Base-by-base conservation (phyloP, 2,113 vertebrate species). In the Pollachius pollachius region DNA sequence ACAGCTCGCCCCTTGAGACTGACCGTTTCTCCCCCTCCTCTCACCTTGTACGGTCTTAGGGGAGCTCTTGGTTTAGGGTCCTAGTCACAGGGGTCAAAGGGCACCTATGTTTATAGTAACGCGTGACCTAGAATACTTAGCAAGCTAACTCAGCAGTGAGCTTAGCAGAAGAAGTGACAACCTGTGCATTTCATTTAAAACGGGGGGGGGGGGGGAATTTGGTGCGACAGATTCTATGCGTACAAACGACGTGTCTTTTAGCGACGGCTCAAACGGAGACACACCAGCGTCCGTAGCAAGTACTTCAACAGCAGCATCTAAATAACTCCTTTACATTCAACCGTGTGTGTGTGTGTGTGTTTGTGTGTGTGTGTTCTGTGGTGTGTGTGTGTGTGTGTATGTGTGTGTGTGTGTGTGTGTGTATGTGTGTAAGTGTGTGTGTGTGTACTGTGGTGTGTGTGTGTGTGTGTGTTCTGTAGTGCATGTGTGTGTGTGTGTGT, bases 251-350 rank as follows among this genome's bases (percentile, higher is more conserved):
- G n/a, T 77, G 78, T 86, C 74, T 69, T 76, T 65, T 62, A 65
- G 60, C 77, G 65, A 79, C 70, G 69, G 77, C 80, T 81, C 80
- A 75, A 71, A 68, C 78, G 76, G 79, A 77, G 83, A 85, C 78
- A 80, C 59, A 66, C 81, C 76, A 73, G 75, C 79, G 81, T 85
- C 68, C 59, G 79, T 75, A 15, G 82, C 41, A n/a, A 82, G 72
- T 63, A 77, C 73, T 70, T 84, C 23, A 84, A 88, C 81, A 85
- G 88, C 87, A 88, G 89, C 89, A 82, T 85, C 84, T 71, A 70
- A 73, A 83, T 80, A 58, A 67, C 62, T 66, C 78, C 81, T 82
- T 87, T 91, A 91, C 89, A 91, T 91, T 91, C 87, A 90, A 75
- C 76, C 84, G 73, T 57, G 78, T 73, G 76, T 64, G 52, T 69